Conservation (phyloP, 2,888 invertebrate species). For the Parnassius mnemosyne region DNA sequence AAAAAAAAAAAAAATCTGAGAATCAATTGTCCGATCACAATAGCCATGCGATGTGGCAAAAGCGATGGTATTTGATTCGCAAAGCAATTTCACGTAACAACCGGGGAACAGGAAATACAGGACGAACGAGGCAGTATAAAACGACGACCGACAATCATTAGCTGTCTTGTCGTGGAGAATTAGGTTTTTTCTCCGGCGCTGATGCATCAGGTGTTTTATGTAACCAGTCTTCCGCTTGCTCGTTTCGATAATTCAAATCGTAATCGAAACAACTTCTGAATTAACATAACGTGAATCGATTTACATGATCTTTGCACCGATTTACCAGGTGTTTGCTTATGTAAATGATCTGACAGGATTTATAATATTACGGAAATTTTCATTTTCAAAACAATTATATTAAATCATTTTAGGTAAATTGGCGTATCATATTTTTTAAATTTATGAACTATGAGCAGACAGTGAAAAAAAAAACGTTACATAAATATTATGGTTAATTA, state of each 20-base stretch:
- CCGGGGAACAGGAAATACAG: conserved; percentile 71
- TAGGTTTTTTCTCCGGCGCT: conserved; percentile 46
- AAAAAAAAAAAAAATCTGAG: too few relatives aligned
- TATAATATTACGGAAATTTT: not conserved
- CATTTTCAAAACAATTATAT: not conserved
- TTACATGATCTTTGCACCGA: not conserved
- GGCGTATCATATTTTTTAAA: too few relatives aligned
- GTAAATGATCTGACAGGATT: conserved; percentile 1
- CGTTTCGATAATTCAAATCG: conserved; percentile 16
- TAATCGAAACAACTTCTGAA: conserved; percentile 2
- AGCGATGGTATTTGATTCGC: conserved; percentile 57
- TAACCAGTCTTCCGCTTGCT: conserved; percentile 26
- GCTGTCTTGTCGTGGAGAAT: conserved; percentile 46
- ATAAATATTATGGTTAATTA: too few relatives aligned
- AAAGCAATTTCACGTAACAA: conserved; percentile 62
- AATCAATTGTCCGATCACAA: conserved; percentile 62
- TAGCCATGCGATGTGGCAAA: conserved; percentile 37
- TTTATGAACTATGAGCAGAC: too few relatives aligned
- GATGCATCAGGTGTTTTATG: conserved; percentile 38
- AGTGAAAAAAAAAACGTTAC: too few relatives aligned
- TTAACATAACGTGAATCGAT: conserved; percentile 2
- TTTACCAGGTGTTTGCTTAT: conserved; percentile 10
- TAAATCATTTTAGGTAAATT: too few relatives aligned
- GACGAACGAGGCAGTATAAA: conserved; percentile 49
- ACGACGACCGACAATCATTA: conserved; percentile 52